Base-by-base conservation (phyloP, 1,140 invertebrate genomes). In the Zaprionus lachaisei region DNA sequence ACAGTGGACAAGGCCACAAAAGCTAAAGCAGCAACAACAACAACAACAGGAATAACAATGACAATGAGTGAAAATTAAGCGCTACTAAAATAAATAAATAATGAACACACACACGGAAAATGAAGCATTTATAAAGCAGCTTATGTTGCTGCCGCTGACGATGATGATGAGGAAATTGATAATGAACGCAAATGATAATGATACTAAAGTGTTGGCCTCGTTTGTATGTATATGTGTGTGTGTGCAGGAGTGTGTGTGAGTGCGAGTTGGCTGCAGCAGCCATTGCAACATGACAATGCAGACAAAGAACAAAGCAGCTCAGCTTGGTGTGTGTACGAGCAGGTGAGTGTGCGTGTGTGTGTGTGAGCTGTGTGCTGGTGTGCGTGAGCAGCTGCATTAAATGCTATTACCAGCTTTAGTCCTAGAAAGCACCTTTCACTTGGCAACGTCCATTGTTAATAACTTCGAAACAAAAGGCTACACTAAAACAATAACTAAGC, bases 401-500 rank as follows among this genome's bases (percentile, higher is more conserved):
- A 90, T 90, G 85, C 79, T 90, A 82, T 90, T 90, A 90, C 69
- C 34, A 64, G 54, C 51, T 60, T 51, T 69, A 51, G 55, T 63
- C 20, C 24, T 17, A 54, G 61, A 62, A 62, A 73, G 64, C 79
- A 85, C 72, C 77, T 82, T 70, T 80, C 71, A 83, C 80, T 89
- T 83, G 76, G 77, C 72, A 74, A 80, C 74, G 81, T 65, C 79
- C 86, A 91, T 90, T 90, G 86, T 90, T 91, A 77, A 85, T 89
- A 90, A 82, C 77, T 90, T 85, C 51, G 58, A 82, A 83, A 91
- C 79, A 91, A 90, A 91, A 83, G 77, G 73, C 87, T 77, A 81
- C 77, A 86, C 82, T 83, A 91, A 91, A 91, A 91, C 86, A 91
- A 86, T 91, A 91, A 91, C 82, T 90, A 91, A 91, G 85, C 87